Evolutionary conservation across 2,797 vertebrate genomes (phyloP), one percentile per base, ranked within the genome.

Genomic region (Esox masquinongy): DNA sequence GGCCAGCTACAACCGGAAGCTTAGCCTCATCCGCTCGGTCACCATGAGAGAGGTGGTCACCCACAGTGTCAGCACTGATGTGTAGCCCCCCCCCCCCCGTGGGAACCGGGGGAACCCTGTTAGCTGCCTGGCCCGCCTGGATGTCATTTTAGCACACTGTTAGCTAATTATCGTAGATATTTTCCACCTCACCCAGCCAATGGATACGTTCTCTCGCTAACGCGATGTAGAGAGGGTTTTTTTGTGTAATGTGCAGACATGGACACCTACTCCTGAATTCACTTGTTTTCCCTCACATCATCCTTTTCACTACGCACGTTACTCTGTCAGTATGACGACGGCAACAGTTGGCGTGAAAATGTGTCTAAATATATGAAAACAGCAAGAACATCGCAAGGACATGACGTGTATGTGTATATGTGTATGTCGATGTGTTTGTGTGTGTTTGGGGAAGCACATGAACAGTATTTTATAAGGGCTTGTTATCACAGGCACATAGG

Each of bases 1-100:
- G 53, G 85, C 83, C 67, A 93, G 88, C 80, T 88, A 97, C 87
- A 91, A 97, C 87, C 89, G 96, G 81, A 95, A 96, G 0, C 95
- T 98, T 67, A 95, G 95, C 79, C 95, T 97, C 80, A 92, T 94
- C 89, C 95, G 95, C 78, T 95, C 96, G 2, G 90, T 95, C 0
- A 95, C 96, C 92, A 96, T 96, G 96, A 95, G 95, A 31, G 96
- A 97, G 76, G 94, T 95, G 74, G 95, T 96, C 80, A 94, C 95
- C 34, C 95, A 95, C 66, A 95, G 97, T 78, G 88, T 97, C 89
- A 99, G 97, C 93, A 99, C 97, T 0, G 97, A 99, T 0, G 97
- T 99, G 50, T 99, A 91, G 78, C 74, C 69, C 74, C 53, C 22
- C 1, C 49, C 43, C 17, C 72, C 59, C 17, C 34, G 66, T 67